Conservation (phyloP, 2,797 vertebrate genomes). For the Eulemur mongoz region DNA sequence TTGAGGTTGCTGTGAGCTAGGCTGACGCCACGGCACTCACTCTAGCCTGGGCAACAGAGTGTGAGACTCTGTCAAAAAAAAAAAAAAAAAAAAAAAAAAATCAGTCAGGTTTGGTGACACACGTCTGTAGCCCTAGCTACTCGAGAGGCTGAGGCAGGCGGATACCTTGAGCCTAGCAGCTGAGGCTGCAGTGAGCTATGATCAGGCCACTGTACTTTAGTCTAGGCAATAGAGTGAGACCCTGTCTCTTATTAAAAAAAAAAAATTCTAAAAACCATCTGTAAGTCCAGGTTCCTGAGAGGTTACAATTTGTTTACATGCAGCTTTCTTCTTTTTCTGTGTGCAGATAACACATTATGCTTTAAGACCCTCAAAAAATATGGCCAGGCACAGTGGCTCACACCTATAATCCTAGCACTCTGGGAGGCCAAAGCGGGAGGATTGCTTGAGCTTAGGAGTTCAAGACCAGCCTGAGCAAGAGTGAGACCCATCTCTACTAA, state of each 20-base stretch:
- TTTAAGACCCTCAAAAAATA: background rate
- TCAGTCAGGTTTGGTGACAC: background rate
- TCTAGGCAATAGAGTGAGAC: no score
- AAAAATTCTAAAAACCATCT: no score
- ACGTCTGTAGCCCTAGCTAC: background rate
- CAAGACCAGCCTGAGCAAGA: no score
- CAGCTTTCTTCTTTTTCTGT: background rate
- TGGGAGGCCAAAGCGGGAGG: no score
- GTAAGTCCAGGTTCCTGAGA: background rate
- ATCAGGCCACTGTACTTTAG: background rate
- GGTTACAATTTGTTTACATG: rapidly evolving
- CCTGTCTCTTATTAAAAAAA: background rate
- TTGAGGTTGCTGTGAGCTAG: no score
- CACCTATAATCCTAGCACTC: no score
- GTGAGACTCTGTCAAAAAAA: no score
- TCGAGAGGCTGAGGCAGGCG: background rate
- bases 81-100: background rate
- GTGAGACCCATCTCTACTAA: no score
- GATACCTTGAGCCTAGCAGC: background rate
- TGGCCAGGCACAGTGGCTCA: no score
- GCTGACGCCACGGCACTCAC: no score
- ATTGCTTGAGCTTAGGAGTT: no score
- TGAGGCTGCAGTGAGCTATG: background rate
- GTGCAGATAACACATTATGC: background rate
- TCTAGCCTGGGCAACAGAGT: no score